Evolutionary conservation across 2,888 invertebrate species (phyloP).

Genomic region (Sthenelais limicola): DNA sequence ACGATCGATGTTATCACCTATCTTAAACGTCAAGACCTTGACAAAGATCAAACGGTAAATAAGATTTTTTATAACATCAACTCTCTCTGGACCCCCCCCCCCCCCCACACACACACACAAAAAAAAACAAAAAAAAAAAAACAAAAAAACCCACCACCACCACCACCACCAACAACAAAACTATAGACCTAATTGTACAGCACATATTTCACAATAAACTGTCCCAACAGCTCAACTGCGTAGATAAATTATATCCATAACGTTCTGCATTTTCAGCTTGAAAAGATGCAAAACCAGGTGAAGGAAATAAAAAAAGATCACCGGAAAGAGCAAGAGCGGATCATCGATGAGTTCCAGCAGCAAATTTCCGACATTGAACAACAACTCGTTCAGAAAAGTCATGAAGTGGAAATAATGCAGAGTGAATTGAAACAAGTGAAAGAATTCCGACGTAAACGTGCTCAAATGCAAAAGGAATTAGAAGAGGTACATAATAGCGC

Average conservation of each 20-base stretch:
- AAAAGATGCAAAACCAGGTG: conserved; percentile 64
- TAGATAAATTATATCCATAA: too few relatives aligned
- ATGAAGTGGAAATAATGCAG: conserved; percentile 69
- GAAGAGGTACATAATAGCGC: conserved; percentile 69
- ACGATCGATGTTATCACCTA: conserved; percentile 72
- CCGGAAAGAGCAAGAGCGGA: conserved; percentile 64
- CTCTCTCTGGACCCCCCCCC: too few relatives aligned
- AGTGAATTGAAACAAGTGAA: conserved; percentile 71
- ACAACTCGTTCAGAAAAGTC: conserved; percentile 63
- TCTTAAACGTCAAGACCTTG: conserved; percentile 69
- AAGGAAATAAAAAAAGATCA: conserved; percentile 66
- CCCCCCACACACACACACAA: too few relatives aligned
- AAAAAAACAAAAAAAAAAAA: too few relatives aligned
- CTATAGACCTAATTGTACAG: too few relatives aligned
- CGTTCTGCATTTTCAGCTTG: too few relatives aligned
- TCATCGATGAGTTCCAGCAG: conserved; percentile 65
- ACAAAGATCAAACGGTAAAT: conserved; percentile 68
- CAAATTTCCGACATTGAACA: conserved; percentile 69
- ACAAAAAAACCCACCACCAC: too few relatives aligned
- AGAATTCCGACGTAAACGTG: conserved; percentile 69
- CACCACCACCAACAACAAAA: too few relatives aligned
- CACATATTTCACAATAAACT: too few relatives aligned
- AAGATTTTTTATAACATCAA: too few relatives aligned
- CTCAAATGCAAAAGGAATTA: conserved; percentile 71
- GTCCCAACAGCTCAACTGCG: too few relatives aligned